Base-by-base conservation (phyloP, 2,888 invertebrate species). In the Pomacea canaliculata region DNA sequence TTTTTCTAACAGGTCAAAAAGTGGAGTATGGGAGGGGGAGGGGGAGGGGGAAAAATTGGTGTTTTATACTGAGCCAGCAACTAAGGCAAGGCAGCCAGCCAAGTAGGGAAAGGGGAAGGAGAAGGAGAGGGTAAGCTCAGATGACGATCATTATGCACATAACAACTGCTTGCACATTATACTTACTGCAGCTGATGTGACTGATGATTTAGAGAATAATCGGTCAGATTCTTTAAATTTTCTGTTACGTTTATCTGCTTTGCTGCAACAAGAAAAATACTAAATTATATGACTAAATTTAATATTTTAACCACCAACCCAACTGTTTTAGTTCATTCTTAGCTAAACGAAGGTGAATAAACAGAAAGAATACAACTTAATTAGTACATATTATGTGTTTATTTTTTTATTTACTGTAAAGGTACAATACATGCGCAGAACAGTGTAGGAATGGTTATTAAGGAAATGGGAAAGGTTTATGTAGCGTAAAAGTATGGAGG, bases 201-300 rank as follows among this genome's bases (percentile, higher is more conserved):
- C 98, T 51, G 98, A 99, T 12, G 99, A 99, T 92, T 98, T 98
- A 0, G 97, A 97, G 91, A 98, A 98, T 16, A 98, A 92, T 87
- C 99, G 92, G 91, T 99, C 99, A 16, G 98, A 97, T 92, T 99
- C 98, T 92, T 98, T 97, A 87, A 98, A 98, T 91, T 98, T 98
- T 84, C 98, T 93, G 91, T 98, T 98, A 75, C 98, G 93, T 92
- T 98, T 98, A 90, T 98, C 98, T 70, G 96, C 96, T 92, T 97
- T 98, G 74, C 97, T 96, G 90, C 96, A 89, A 70, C 76, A 70
- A 71, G 69, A 75, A 16, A 63, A 63, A 12, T 23, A 19, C n/a
- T 12, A 60, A 12, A 63, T 7, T 63, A 9, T 23, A 16, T 63
- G 19, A 63, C 12, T 27, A 23, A 63, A 70, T 23, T 10, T 49